A percentile compares a stretch with the other conserved stretches of the same genome.
These are phyloP conservation scores for Mythimna loreyi DNA, from an alignment of 2,888 invertebrate species.

Conservation along the genomic window DNA sequence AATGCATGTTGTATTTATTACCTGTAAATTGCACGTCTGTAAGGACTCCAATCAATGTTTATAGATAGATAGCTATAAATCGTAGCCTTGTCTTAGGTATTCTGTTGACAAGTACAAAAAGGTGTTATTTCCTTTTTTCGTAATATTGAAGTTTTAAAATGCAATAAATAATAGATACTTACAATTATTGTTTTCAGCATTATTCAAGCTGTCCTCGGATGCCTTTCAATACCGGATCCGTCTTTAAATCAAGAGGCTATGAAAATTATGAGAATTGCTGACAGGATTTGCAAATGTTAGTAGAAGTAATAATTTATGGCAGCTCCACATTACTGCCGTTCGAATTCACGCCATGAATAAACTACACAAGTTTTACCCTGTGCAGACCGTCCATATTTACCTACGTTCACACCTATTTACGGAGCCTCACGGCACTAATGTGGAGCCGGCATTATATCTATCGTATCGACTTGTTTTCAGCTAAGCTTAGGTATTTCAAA, in stretches of 20 bases:
- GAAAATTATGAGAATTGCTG: slow-evolving; percentile 93
- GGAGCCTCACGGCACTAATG: too few species aligned
- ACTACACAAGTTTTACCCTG: too few species aligned
- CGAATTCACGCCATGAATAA: too few species aligned
- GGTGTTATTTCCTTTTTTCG: slow-evolving; percentile 21
- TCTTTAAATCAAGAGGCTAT: slow-evolving; percentile 93
- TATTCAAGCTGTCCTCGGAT: slow-evolving; percentile 94
- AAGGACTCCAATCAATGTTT: background rate
- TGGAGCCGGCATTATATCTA: too few species aligned
- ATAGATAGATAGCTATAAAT: slow-evolving; percentile 9
- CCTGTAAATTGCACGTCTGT: background rate
- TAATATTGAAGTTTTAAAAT: slow-evolving; percentile 21
- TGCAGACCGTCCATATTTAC: too few species aligned
- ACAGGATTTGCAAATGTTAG: slow-evolving; percentile 93
- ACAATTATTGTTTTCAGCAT: slow-evolving; percentile 87
- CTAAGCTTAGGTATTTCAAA: background rate
- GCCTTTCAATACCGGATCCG: slow-evolving; percentile 92
- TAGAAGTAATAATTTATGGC: slow-evolving; percentile 32
- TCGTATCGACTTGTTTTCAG: background rate
- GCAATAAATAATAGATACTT: background rate
- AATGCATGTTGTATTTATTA: slow-evolving; percentile 1
- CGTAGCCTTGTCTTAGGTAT: slow-evolving; percentile 9
- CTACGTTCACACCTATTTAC: too few species aligned
- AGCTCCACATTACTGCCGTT: too few species aligned
- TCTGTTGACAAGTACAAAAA: slow-evolving; percentile 32